Percentiles rank a stretch among this genome's conserved stretches.
phyloP scores from a whole-genome alignment of 2,797 vertebrate genomes.

The Acipenser ruthenus region DNA sequence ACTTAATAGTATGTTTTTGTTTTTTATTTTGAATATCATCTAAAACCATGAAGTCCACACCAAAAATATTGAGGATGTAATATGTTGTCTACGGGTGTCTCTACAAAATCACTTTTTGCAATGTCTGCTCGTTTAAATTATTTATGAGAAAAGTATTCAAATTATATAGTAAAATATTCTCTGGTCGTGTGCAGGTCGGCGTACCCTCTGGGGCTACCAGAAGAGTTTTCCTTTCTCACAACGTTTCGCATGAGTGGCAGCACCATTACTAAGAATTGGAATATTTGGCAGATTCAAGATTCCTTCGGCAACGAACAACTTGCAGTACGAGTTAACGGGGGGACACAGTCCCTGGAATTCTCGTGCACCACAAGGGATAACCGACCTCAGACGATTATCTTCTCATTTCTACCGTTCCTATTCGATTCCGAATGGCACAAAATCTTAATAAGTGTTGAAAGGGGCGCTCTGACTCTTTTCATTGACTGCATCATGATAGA shows the following conservation, averaged over 20 bases:
- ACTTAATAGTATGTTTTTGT: no score
- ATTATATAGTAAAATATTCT: slow-evolving; percentile 18
- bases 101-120: no score
- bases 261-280: slow-evolving; percentile 70
- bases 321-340: slow-evolving; percentile 70
- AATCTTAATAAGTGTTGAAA: slow-evolving; percentile 68
- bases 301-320: slow-evolving; percentile 70
- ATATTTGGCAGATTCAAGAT: slow-evolving; percentile 80
- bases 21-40: no score
- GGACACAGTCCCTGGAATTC: slow-evolving; percentile 67
- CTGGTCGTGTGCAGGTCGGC: slow-evolving; percentile 56
- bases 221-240: slow-evolving; percentile 75
- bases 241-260: slow-evolving; percentile 74
- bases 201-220: slow-evolving; percentile 68
- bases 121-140: no score
- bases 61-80: no score
- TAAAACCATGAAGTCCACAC: no score
- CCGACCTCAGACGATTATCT: slow-evolving; percentile 50
- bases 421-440: slow-evolving; percentile 80
- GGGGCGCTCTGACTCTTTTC: slow-evolving; percentile 56
- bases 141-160: no score
- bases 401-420: slow-evolving; percentile 59
- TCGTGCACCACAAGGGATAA: slow-evolving; percentile 60
- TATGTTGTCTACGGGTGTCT: no score
- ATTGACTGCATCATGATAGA: slow-evolving; percentile 68